Percentiles rank a stretch among this genome's conserved stretches.
These are phyloP conservation scores for Trochalopteron elliotii DNA, from an alignment of 2,113 vertebrate genomes.

Conservation along the genomic window DNA sequence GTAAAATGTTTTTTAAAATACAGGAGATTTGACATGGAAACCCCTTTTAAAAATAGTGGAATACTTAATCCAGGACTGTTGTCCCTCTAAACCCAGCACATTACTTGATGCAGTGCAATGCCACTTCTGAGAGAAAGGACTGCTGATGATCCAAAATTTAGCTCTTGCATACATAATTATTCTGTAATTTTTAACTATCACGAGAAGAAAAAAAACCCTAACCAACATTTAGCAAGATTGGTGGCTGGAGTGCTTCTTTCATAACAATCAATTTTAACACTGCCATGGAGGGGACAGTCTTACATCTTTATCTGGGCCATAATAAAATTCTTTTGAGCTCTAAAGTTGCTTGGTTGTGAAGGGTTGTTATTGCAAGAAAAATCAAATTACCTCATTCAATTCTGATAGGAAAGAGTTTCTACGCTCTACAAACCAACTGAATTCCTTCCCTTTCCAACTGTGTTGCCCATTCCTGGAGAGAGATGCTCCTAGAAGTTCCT, in stretches of 20 bases:
- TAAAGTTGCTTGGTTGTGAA: not conserved
- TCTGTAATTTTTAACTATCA: not conserved
- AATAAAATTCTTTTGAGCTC: not conserved
- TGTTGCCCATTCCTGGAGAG: not conserved
- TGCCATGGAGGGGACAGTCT: not conserved
- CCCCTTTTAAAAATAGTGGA: not conserved
- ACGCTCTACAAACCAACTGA: not conserved
- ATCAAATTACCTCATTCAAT: not conserved
- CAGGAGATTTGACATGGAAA: slow-evolving; percentile 33
- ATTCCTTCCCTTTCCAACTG: not conserved
- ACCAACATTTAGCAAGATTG: not conserved
- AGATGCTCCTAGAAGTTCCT: not conserved
- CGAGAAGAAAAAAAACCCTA: not conserved
- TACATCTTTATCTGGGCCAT: not conserved
- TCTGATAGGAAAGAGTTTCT: not conserved
- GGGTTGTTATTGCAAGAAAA: not conserved
- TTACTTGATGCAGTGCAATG: not conserved
- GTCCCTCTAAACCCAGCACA: not conserved
- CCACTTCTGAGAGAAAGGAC: not conserved
- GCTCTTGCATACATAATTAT: not conserved
- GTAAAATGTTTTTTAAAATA: slow-evolving; percentile 51
- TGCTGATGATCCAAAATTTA: not conserved
- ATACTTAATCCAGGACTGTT: not conserved
- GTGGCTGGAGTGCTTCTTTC: not conserved
- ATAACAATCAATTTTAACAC: not conserved